Conservation (phyloP, 2,113 vertebrate genomes). For the Tetrao urogallus region DNA sequence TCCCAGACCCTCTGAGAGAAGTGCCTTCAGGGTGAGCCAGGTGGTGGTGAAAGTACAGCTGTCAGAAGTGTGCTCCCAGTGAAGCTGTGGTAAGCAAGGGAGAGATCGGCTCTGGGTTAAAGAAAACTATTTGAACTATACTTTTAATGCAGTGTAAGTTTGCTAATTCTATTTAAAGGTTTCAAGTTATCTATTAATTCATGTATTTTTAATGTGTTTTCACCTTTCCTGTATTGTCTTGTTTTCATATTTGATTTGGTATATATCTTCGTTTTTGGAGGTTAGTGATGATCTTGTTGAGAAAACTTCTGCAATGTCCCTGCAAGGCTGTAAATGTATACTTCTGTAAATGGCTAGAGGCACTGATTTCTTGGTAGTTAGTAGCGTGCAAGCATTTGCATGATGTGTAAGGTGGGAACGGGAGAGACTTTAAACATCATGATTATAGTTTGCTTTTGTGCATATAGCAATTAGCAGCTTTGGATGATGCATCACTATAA, state of each 20-base stretch:
- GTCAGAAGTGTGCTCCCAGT: background rate
- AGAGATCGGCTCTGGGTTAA: background rate
- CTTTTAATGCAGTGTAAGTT: fast-evolving
- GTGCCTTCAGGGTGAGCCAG: background rate
- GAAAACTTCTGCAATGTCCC: fast-evolving
- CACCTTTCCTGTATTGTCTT: background rate
- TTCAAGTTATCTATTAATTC: background rate
- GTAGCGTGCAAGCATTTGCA: background rate
- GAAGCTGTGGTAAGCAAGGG: background rate
- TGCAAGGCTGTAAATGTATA: background rate
- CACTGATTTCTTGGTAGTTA: background rate
- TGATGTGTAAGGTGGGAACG: background rate
- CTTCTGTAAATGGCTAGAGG: background rate
- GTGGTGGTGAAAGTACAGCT: background rate
- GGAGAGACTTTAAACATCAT: background rate
- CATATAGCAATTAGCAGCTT: background rate
- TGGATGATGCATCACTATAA: background rate
- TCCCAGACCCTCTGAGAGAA: background rate
- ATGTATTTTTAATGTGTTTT: background rate
- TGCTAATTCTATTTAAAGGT: background rate
- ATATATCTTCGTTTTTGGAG: background rate
- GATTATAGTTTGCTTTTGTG: background rate
- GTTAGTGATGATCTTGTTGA: background rate
- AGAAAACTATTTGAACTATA: background rate
- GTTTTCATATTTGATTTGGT: background rate